A percentile compares a stretch with the other conserved stretches of the same genome.
These are phyloP conservation scores for Ichneumoninae sp. DNA, from an alignment of 2,888 invertebrate genomes.

Conservation along the genomic window DNA sequence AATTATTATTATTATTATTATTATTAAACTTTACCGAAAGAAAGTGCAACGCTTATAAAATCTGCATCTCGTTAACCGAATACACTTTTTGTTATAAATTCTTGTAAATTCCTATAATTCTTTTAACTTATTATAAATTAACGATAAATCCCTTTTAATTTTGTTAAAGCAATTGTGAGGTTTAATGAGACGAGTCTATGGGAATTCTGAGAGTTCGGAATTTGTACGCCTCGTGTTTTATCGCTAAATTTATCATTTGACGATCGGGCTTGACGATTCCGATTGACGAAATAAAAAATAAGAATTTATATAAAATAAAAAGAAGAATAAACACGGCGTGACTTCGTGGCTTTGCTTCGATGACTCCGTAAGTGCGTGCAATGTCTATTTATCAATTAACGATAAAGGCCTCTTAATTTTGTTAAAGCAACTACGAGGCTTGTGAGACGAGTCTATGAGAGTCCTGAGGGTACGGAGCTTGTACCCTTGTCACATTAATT, in stretches of 20 bases:
- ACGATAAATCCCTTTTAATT: constrained; percentile 41
- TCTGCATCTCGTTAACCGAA: no score
- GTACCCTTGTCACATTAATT: constrained; percentile 67
- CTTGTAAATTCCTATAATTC: no score
- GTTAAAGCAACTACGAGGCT: constrained; percentile 32
- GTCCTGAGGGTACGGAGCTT: constrained; percentile 36
- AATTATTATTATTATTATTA: no score
- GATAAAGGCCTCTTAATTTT: constrained; percentile 45
- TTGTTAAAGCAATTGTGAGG: constrained; percentile 31
- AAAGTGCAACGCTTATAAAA: no score
- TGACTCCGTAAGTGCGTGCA: no score
- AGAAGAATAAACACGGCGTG: no score
- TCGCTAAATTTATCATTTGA: constrained; percentile 43
- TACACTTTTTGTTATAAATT: no score
- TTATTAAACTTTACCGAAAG: no score
- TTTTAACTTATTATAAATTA: not conserved
- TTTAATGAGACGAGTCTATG: constrained; percentile 1
- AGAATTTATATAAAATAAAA: not conserved
- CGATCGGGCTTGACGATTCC: constrained; percentile 7
- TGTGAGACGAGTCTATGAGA: constrained; percentile 15
- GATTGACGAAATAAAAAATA: constrained; percentile 2
- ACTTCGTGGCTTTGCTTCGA: no score
- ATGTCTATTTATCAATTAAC: constrained; percentile 1
- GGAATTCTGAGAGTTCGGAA: constrained; percentile 35
- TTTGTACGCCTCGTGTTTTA: constrained; percentile 52